Evolutionary conservation across 2,888 invertebrate species (phyloP).

Genomic region (Cryptocephalus primarius): DNA sequence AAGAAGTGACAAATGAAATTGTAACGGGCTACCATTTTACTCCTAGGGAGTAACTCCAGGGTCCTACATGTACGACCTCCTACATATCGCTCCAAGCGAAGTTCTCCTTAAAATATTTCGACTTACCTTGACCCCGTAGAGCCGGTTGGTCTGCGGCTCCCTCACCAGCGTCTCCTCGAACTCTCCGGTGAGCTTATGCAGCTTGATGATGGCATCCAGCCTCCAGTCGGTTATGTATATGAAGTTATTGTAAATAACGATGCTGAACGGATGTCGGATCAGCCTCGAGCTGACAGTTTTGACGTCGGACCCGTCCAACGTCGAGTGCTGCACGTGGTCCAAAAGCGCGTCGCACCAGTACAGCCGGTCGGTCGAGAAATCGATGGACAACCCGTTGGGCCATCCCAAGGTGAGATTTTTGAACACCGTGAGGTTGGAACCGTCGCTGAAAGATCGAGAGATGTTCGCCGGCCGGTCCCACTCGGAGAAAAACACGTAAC

Average conservation of each 20-base stretch:
- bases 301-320: conserved; percentile 82
- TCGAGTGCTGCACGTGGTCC: conserved; percentile 92
- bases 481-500: conserved; percentile 90
- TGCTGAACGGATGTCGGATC: conserved; percentile 83
- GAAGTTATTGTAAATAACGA: conserved; percentile 80
- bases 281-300: conserved; percentile 78
- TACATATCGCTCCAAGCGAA: neutral
- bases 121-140: conserved; percentile 76
- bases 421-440: conserved; percentile 75
- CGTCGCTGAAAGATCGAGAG: conserved; percentile 84
- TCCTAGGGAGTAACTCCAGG: too few relatives aligned
- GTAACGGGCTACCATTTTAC: too few relatives aligned
- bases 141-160: conserved; percentile 80
- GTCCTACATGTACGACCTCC: too few relatives aligned
- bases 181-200: conserved; percentile 82
- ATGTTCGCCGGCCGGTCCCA: conserved; percentile 97
- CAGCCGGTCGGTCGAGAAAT: conserved; percentile 74
- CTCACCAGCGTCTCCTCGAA: conserved; percentile 77
- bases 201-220: conserved; percentile 81
- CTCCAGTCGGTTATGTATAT: conserved; percentile 98
- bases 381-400: conserved; percentile 95
- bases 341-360: conserved; percentile 97
- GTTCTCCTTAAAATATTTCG: neutral
- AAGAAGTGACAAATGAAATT: too few relatives aligned
- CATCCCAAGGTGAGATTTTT: conserved; percentile 87